Evolutionary conservation across 92 coral and sea anemone species (phyloP), one percentile per base, ranked within the genome.

Genomic region (Blastomussa wellsi): DNA sequence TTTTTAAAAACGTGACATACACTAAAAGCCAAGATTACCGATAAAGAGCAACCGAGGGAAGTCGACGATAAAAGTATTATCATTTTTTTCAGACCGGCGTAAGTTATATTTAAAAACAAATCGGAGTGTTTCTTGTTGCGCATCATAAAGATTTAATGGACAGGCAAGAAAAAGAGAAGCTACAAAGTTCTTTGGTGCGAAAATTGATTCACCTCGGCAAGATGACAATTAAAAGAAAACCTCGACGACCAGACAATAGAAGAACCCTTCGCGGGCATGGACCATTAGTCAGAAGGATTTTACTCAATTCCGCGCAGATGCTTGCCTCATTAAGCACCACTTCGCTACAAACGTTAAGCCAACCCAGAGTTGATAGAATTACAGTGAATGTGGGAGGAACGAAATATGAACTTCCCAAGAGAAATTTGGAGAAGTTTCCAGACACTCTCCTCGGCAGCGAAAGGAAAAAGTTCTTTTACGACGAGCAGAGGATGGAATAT

Each of bases 401-500:
- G 9, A 90, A 89, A n/a, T 97, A 87, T 66, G 94, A 97, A 80
- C 92, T 97, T 24, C 89, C 92, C 14, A 88, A 88, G 80, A 89
- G 82, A 42, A 90, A 95, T 33, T 88, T 97, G 68, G 91, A 89
- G 42, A 86, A 83, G 74, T 93, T 87, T 65, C 99, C 99, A 8
- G 95, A 95, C 81, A 95, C 98, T 2, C 90, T 97, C 4, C 91
- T 97, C 4, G 98, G 98, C 33, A 92, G 95, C 72, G 92, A 91
- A 14, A 81, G 91, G 77, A 92, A 90, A 80, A 77, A 79, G 44
- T 79, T 60, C 8, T 95, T 91, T 75, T 97, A 78, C 72, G 99
- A 97, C 74, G 81, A 90, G 38, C 88, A 86, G 28, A 83, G 95
- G 44, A 88, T 81, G 52, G 99, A 97, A 31, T 97, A 86, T 60